phyloP scores from a whole-genome alignment of 2,113 vertebrate genomes.

The Steatornis caripensis region DNA sequence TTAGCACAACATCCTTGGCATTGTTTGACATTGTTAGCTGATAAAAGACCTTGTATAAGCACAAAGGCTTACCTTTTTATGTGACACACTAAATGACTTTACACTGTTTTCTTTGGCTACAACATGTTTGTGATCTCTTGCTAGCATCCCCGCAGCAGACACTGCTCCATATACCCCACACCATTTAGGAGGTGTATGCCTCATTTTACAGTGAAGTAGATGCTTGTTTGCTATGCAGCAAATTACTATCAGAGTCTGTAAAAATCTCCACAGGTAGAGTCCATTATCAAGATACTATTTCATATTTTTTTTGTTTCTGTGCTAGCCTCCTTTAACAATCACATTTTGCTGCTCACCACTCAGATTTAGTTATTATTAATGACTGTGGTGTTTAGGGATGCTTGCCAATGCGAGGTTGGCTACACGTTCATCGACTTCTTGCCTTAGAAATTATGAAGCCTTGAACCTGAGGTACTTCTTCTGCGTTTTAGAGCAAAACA shows the following conservation, averaged over 20 bases:
- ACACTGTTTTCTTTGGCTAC: background rate
- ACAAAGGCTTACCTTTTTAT: background rate
- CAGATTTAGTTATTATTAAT: background rate
- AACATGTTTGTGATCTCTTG: background rate
- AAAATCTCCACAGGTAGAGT: background rate
- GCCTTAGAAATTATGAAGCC: background rate
- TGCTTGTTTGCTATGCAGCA: background rate
- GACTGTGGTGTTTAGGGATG: background rate
- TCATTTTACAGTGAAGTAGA: background rate
- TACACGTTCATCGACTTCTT: background rate
- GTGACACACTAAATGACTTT: background rate
- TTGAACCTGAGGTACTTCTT: background rate
- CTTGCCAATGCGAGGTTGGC: background rate
- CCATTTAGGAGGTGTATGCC: background rate
- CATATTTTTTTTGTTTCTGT: background rate
- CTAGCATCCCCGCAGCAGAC: background rate
- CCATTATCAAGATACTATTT: background rate
- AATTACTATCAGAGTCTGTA: background rate
- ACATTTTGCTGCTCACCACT: background rate
- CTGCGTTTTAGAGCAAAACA: background rate
- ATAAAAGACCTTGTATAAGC: background rate
- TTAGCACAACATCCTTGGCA: background rate
- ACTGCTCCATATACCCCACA: background rate
- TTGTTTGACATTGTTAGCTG: background rate
- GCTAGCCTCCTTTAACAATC: background rate